Percentiles rank a stretch among this genome's conserved stretches.
Evolutionary conservation across 2,797 vertebrate genomes (phyloP).

Genomic region (Danio jaintianensis): DNA sequence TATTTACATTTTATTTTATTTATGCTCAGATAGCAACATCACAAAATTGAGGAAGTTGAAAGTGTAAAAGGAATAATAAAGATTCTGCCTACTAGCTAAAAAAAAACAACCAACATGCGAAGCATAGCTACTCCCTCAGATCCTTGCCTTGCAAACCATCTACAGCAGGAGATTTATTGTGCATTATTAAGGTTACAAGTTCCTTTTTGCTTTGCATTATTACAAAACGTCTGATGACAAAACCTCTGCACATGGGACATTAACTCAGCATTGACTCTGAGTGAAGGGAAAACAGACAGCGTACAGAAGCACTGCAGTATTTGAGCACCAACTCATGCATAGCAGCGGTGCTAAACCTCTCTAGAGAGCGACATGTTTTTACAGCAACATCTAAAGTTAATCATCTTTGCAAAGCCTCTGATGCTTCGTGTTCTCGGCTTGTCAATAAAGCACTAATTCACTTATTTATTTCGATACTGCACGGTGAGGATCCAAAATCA

Average conservation of each 20-base stretch:
- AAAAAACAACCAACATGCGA: neutral
- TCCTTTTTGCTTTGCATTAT: neutral
- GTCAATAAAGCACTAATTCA: constrained; percentile 64
- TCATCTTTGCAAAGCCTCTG: constrained; percentile 58
- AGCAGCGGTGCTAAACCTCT: constrained; percentile 39
- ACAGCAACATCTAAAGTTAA: constrained; percentile 64
- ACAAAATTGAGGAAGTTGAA: too few relatives aligned
- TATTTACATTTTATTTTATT: too few relatives aligned
- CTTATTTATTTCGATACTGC: constrained; percentile 61
- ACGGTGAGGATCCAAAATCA: constrained; percentile 52
- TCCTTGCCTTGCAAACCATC: neutral
- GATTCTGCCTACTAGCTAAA: too few relatives aligned
- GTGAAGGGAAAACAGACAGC: neutral
- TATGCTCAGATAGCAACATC: too few relatives aligned
- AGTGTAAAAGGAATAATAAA: neutral
- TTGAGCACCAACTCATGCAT: constrained; percentile 22
- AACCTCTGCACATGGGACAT: constrained; percentile 27
- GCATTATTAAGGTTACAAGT: constrained; percentile 8
- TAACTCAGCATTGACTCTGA: neutral
- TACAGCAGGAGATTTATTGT: neutral
- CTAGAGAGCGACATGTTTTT: constrained; percentile 37
- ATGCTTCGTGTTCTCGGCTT: constrained; percentile 55
- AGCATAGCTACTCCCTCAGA: neutral
- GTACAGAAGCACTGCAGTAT: neutral
- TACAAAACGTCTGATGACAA: neutral